These are phyloP conservation scores for Hybognathus amarus DNA, from an alignment of 2,797 vertebrate species.

Conservation along the genomic window DNA sequence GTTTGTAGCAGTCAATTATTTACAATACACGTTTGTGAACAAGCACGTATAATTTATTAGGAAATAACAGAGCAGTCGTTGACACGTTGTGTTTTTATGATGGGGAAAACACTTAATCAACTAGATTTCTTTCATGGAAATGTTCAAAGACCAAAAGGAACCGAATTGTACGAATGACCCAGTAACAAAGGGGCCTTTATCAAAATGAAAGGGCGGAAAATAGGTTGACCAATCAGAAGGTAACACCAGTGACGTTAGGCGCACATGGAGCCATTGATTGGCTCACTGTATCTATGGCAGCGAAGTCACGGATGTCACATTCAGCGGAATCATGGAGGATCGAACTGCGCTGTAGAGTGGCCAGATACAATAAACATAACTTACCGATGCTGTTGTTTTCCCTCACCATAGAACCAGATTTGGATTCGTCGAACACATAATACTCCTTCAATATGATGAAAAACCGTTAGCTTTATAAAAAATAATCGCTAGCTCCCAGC, in stretches of 20 bases:
- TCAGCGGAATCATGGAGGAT: background rate
- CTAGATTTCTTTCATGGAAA: background rate
- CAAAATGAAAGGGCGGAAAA: background rate
- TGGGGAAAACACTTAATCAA: background rate
- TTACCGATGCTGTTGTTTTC: background rate
- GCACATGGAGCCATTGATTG: background rate
- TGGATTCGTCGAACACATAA: background rate
- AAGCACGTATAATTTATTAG: background rate
- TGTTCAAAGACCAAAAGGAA: background rate
- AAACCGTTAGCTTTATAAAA: background rate
- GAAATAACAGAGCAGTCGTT: background rate
- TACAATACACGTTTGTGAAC: background rate
- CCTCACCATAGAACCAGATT: background rate
- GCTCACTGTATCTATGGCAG: slow-evolving; percentile 34
- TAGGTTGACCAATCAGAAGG: slow-evolving; percentile 20
- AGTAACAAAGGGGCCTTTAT: background rate
- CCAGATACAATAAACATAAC: background rate
- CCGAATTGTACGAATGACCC: background rate
- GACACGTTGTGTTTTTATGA: background rate
- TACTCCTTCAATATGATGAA: background rate
- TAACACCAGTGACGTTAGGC: background rate
- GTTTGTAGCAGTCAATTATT: background rate
- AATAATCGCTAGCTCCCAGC: background rate
- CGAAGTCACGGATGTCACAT: background rate
- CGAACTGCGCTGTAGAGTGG: background rate